Conservation (phyloP, 2,113 vertebrate species). For the Bubo blakistoni region DNA sequence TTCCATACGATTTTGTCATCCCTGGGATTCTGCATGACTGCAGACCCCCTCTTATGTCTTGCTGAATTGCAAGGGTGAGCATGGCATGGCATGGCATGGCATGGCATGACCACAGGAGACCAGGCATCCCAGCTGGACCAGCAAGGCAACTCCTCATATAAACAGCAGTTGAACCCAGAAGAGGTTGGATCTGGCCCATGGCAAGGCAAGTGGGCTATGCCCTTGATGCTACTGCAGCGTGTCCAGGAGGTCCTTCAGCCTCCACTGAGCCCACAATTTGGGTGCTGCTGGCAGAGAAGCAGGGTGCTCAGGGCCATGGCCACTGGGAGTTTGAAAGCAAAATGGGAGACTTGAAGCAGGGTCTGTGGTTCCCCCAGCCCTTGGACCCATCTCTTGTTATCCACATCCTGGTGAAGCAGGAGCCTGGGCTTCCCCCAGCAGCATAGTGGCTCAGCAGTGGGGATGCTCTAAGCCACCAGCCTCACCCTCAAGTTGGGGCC, state of each 20-base stretch:
- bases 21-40: not conserved
- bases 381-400: not conserved
- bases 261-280: not conserved
- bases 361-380: not conserved
- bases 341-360: not conserved
- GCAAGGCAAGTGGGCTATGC: not conserved
- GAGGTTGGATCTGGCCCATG: not conserved
- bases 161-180: not conserved
- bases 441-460: not conserved
- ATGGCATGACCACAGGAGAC: not conserved
- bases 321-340: not conserved
- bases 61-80: not conserved
- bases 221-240: not conserved
- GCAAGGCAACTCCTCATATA: not conserved
- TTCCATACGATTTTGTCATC: not conserved
- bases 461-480: not conserved
- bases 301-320: not conserved
- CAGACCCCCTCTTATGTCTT: not conserved
- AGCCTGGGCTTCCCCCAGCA: not conserved
- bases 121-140: not conserved
- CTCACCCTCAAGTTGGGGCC: not conserved
- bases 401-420: not conserved
- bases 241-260: not conserved
- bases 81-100: not conserved
- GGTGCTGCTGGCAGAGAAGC: not conserved